Conservation (phyloP, 2,797 vertebrate species). For the Chiloscyllium punctatum region DNA sequence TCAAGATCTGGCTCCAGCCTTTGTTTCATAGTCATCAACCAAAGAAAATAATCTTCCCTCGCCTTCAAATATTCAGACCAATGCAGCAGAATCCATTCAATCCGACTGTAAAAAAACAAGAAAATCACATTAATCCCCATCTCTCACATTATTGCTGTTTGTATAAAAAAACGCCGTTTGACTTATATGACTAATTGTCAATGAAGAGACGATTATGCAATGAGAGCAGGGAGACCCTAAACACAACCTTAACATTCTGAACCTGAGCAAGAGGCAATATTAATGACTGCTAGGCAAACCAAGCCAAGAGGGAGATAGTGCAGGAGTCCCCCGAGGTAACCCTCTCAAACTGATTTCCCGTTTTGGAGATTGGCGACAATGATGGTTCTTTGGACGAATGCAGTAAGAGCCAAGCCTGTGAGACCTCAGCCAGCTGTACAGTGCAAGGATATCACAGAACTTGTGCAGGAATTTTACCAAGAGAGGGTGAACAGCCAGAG, state of each 20-base stretch:
- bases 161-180: not conserved
- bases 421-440: too few species aligned
- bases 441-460: too few species aligned
- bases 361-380: too few species aligned
- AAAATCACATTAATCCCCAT: not conserved
- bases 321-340: too few species aligned
- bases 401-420: too few species aligned
- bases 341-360: too few species aligned
- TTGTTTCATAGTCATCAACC: slow-evolving; percentile 71
- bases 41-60: slow-evolving; percentile 71
- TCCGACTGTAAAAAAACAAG: slow-evolving; percentile 59
- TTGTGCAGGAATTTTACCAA: too few species aligned
- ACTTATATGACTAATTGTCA: not conserved
- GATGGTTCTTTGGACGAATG: too few species aligned
- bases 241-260: not conserved
- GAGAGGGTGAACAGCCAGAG: too few species aligned
- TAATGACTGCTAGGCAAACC: too few species aligned
- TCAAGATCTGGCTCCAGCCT: slow-evolving; percentile 67
- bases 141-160: not conserved
- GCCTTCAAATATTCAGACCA: slow-evolving; percentile 91
- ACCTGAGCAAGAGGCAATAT: not conserved
- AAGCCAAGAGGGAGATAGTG: too few species aligned
- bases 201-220: slow-evolving; percentile 44
- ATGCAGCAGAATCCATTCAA: slow-evolving; percentile 97
- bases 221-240: slow-evolving; percentile 32